Percentiles rank a stretch among this genome's conserved stretches.
Evolutionary conservation across 2,888 invertebrate species (phyloP).

Genomic region (Volucella bombylans): DNA sequence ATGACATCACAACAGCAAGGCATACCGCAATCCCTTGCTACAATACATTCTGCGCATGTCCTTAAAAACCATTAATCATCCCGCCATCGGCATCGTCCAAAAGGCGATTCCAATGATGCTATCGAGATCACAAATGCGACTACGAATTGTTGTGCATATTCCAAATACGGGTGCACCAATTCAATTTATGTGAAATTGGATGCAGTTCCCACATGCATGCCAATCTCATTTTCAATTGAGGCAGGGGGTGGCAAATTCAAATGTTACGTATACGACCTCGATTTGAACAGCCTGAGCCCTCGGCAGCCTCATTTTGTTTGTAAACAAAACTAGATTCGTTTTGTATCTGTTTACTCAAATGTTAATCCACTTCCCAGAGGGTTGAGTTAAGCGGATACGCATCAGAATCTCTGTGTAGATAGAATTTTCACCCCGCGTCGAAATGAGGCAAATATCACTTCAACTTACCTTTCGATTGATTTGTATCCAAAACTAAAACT

Average conservation of each 20-base stretch:
- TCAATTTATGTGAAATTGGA: not conserved
- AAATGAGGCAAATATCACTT: not conserved
- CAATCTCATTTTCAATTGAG: not conserved
- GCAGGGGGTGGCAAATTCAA: not conserved
- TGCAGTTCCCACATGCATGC: slow-evolving; percentile 45
- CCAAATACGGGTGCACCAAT: not conserved
- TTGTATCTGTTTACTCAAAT: slow-evolving; percentile 47
- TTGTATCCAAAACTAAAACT: slow-evolving; percentile 44
- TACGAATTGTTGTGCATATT: slow-evolving; percentile 24
- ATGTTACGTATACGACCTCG: slow-evolving; percentile 55
- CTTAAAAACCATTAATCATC: slow-evolving; percentile 60
- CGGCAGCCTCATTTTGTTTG: slow-evolving; percentile 53
- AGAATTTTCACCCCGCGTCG: slow-evolving; percentile 3
- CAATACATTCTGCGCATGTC: slow-evolving; percentile 60
- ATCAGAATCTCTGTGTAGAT: slow-evolving; percentile 9
- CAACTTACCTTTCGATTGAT: slow-evolving; percentile 28
- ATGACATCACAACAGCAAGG: slow-evolving; percentile 51
- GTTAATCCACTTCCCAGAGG: slow-evolving; percentile 33
- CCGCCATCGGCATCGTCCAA: slow-evolving; percentile 64
- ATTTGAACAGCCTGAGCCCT: slow-evolving; percentile 4
- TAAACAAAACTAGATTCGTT: slow-evolving; percentile 65
- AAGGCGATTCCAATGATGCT: slow-evolving; percentile 48
- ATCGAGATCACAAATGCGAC: slow-evolving; percentile 36
- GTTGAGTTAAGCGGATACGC: not conserved
- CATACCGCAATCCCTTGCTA: not conserved